phyloP scores from a whole-genome alignment of 2,888 invertebrate genomes.

The Cataglyphis altisquamis region DNA sequence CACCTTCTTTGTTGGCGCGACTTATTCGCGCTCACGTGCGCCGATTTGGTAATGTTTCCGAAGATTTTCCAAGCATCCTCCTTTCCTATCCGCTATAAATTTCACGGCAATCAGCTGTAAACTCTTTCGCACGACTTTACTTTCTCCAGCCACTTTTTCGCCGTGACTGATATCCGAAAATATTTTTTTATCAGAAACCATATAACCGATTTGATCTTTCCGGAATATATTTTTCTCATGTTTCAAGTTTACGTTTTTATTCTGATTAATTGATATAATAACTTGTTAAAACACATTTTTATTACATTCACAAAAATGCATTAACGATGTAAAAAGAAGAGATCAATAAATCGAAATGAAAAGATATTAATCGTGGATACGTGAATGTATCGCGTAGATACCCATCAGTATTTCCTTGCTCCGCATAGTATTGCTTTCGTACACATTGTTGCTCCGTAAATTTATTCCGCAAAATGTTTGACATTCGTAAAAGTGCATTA shows the following conservation, averaged over 20 bases:
- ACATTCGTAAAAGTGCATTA: slow-evolving; percentile 22
- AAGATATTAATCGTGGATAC: background rate
- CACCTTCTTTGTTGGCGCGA: slow-evolving; percentile 63
- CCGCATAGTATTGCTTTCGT: slow-evolving; percentile 7
- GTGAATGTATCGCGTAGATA: background rate
- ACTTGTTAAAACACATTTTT: background rate
- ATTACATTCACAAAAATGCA: background rate
- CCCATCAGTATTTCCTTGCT: background rate
- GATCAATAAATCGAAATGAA: background rate
- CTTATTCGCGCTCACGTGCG: slow-evolving; percentile 66
- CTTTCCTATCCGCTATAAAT: slow-evolving; percentile 65
- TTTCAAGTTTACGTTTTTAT: slow-evolving; percentile 3
- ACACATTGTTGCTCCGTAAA: slow-evolving; percentile 12
- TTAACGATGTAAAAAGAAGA: background rate
- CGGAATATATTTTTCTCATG: background rate
- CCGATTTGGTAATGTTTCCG: slow-evolving; percentile 71
- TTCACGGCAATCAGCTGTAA: slow-evolving; percentile 64
- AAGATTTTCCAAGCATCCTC: slow-evolving; percentile 66
- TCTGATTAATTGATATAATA: background rate
- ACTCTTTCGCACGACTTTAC: slow-evolving; percentile 1
- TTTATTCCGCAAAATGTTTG: slow-evolving; percentile 37
- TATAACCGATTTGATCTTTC: background rate
- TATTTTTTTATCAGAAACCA: background rate
- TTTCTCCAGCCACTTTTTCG: background rate
- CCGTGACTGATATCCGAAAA: background rate